These are phyloP conservation scores for Cryptoleucopteryx plumbea DNA, from an alignment of 2,113 vertebrate species.

Conservation along the genomic window DNA sequence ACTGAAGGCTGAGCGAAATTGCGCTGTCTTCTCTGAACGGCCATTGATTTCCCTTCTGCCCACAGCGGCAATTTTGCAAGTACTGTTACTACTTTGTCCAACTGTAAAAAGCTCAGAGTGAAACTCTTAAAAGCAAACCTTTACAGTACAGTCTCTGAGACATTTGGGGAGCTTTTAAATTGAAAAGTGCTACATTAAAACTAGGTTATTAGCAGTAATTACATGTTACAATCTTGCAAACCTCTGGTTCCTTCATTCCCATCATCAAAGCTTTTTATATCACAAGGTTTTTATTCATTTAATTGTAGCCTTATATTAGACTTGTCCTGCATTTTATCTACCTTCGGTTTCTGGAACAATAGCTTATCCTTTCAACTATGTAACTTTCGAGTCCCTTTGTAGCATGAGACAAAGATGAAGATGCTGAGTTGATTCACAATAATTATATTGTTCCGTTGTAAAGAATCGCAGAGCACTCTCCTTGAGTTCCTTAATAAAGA, in stretches of 20 bases:
- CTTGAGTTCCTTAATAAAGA: neutral
- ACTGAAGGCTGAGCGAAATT: neutral
- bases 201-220: conserved; percentile 36
- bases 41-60: neutral
- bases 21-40: neutral
- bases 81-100: neutral
- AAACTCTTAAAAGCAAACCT: neutral
- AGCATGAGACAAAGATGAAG: neutral
- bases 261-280: conserved; percentile 23
- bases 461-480: neutral
- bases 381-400: neutral
- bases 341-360: conserved; percentile 9
- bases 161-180: neutral
- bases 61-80: neutral
- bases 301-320: conserved; percentile 41
- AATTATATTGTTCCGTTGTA: neutral
- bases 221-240: neutral
- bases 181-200: neutral
- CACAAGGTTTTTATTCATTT: conserved; percentile 19
- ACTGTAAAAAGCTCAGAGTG: neutral
- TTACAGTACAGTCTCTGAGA: neutral
- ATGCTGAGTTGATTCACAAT: conserved; percentile 3
- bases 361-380: conserved; percentile 1
- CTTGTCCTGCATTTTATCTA: neutral
- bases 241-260: neutral